A percentile compares a stretch with the other conserved stretches of the same genome.
Conservation (phyloP, 2,797 vertebrate genomes). For the Tokudaia tokunoshimensis region DNA sequence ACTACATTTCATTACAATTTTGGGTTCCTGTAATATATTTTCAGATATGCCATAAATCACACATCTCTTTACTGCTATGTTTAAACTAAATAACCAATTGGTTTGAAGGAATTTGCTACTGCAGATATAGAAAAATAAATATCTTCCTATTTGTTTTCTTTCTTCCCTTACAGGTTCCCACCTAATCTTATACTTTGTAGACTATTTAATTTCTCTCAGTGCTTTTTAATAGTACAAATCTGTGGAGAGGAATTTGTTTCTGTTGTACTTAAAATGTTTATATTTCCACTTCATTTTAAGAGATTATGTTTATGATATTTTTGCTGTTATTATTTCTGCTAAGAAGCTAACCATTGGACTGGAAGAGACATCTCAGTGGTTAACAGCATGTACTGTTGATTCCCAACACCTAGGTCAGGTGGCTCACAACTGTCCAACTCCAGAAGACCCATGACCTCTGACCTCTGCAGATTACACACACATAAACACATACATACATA, state of each 20-base stretch:
- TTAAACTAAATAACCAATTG: neutral
- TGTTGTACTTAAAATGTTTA: neutral
- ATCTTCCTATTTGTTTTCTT: neutral
- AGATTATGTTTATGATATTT: neutral
- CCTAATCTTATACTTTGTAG: constrained; percentile 27
- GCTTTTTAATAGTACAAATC: neutral
- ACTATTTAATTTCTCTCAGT: constrained; percentile 3
- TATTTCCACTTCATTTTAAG: neutral
- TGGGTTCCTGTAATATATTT: constrained; percentile 31
- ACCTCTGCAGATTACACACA: neutral
- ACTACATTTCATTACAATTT: constrained; percentile 5
- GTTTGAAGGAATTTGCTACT: constrained; percentile 13
- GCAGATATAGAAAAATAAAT: neutral
- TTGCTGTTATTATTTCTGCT: neutral
- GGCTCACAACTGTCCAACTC: neutral
- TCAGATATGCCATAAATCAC: neutral
- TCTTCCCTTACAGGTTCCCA: neutral
- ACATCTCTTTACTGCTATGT: neutral
- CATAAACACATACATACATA: neutral
- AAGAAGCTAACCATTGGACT: neutral
- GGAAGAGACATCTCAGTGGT: neutral
- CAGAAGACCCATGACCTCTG: neutral
- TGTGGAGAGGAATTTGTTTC: constrained; percentile 25
- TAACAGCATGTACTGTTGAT: neutral
- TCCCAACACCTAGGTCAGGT: neutral